Evolutionary conservation across 2,888 invertebrate species (phyloP), one percentile per base, ranked within the genome.

Genomic region (Omphaloscelis lunosa): DNA sequence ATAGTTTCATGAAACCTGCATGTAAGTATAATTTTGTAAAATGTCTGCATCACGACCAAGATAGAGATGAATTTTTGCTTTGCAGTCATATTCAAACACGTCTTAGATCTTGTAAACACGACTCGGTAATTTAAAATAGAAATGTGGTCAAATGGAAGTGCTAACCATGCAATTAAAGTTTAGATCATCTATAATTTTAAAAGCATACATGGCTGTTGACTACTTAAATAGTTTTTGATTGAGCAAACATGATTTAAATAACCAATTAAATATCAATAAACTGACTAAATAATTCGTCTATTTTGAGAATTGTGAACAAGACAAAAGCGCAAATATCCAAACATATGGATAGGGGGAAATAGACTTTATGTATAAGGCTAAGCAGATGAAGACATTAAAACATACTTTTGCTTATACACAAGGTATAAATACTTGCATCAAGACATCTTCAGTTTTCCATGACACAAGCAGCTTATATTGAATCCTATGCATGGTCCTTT

Each of bases 81-180:
- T 23, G 59, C 41, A 77, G 66, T 77, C 61, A 68, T 69, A 67
- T 84, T 75, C n/a, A 75, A 75, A 66, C 68, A 75, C 66, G 70
- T 66, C 59, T 69, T 39, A 70, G 74, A 77, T 76, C 69, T 53
- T 68, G 69, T 72, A 70, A 75, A 76, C 76, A 86, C 75, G 75
- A 80, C 39, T 79, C 27, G 15, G 45, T 53, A 62, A 68, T 79
- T 81, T 62, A 53, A 84, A 79, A 81, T 80, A 79, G 75, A 77
- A 74, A 69, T 83, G 69, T 80, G 70, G 48, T 71, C 29, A 71
- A 67, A 77, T 12, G 15, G 20, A 53, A 76, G 58, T 76, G 59
- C 62, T 48, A 69, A 65, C 69, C 48, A 51, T 34, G 80, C 20
- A 61, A 74, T 72, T 82, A 62, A 45, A 48, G 51, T 69, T 66